phyloP scores from a whole-genome alignment of 2,888 invertebrate genomes.

The Ectemnius lituratus region DNA sequence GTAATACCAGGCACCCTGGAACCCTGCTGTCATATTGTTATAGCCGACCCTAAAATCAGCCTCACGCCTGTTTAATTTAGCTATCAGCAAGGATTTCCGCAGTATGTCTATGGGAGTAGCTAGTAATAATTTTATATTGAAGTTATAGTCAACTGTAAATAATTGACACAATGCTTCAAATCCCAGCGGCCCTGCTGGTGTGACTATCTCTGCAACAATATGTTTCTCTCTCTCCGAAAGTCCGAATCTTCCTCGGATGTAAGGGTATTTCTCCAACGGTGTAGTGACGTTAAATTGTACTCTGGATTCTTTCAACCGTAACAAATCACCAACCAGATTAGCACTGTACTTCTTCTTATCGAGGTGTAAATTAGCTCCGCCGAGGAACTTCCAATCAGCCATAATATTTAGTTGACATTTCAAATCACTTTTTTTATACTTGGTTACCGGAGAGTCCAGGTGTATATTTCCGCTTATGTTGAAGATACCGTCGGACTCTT shows the following conservation, averaged over 20 bases:
- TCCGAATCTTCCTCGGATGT: slow-evolving; percentile 84
- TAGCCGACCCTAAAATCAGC: slow-evolving; percentile 87
- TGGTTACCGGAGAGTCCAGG: slow-evolving; percentile 83
- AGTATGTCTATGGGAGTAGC: slow-evolving; percentile 87
- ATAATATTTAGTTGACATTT: slow-evolving; percentile 84
- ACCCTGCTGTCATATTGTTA: slow-evolving; percentile 87
- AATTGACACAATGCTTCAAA: slow-evolving; percentile 84
- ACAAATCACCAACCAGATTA: slow-evolving; percentile 81
- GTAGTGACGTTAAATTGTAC: slow-evolving; percentile 85
- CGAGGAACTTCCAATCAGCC: slow-evolving; percentile 83
- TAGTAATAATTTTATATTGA: slow-evolving; percentile 86
- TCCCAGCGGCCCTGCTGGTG: slow-evolving; percentile 85
- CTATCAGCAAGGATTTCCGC: slow-evolving; percentile 83
- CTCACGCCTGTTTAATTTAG: slow-evolving; percentile 84
- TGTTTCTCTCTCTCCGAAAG: slow-evolving; percentile 85
- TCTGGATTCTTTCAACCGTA: slow-evolving; percentile 87
- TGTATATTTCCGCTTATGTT: slow-evolving; percentile 85
- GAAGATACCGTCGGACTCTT: slow-evolving; percentile 79
- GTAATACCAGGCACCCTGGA: slow-evolving; percentile 88
- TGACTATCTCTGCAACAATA: slow-evolving; percentile 85
- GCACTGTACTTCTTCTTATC: slow-evolving; percentile 85
- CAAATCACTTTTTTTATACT: slow-evolving; percentile 84
- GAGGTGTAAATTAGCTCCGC: slow-evolving; percentile 85
- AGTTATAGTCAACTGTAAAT: slow-evolving; percentile 81
- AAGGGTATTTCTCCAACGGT: slow-evolving; percentile 84